Conservation (phyloP, 2,888 invertebrate species). For the Scaptomyza parva region DNA sequence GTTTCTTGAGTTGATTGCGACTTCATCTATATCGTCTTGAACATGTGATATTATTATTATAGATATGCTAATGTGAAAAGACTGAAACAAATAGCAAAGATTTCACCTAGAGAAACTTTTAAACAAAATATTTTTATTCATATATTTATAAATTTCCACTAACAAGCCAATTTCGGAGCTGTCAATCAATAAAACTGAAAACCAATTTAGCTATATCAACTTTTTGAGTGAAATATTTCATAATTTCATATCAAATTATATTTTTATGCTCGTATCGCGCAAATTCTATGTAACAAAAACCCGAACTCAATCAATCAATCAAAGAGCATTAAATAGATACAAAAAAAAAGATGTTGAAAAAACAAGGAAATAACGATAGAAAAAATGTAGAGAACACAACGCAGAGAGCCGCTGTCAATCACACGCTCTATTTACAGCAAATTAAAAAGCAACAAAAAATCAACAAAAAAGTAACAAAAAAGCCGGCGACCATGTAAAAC, state of each 20-base stretch:
- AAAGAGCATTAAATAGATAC: constrained; percentile 61
- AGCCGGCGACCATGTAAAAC: constrained; percentile 60
- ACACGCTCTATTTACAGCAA: constrained; percentile 79
- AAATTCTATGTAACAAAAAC: constrained; percentile 55
- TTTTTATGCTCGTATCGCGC: constrained; percentile 33
- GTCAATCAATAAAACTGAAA: constrained; percentile 62
- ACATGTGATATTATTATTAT: constrained; percentile 40
- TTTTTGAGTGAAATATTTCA: constrained; percentile 47
- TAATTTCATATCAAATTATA: constrained; percentile 45
- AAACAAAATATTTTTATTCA: constrained; percentile 33
- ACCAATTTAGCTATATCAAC: constrained; percentile 36
- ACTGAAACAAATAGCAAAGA: neutral
- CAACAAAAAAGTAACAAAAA: constrained; percentile 60
- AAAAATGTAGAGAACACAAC: constrained; percentile 39
- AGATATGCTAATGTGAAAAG: constrained; percentile 43
- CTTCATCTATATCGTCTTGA: constrained; percentile 37
- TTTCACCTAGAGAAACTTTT: neutral
- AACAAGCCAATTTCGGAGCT: constrained; percentile 36
- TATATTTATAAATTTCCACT: constrained; percentile 34
- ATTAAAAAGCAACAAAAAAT: constrained; percentile 60
- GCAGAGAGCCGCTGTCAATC: constrained; percentile 65
- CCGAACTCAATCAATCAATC: constrained; percentile 70
- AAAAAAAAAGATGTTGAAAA: constrained; percentile 24
- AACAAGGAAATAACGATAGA: constrained; percentile 21
- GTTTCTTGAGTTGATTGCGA: constrained; percentile 21